A percentile compares a stretch with the other conserved stretches of the same genome.
Conservation (phyloP, 2,797 vertebrate genomes). For the Ispidina lecontei region DNA sequence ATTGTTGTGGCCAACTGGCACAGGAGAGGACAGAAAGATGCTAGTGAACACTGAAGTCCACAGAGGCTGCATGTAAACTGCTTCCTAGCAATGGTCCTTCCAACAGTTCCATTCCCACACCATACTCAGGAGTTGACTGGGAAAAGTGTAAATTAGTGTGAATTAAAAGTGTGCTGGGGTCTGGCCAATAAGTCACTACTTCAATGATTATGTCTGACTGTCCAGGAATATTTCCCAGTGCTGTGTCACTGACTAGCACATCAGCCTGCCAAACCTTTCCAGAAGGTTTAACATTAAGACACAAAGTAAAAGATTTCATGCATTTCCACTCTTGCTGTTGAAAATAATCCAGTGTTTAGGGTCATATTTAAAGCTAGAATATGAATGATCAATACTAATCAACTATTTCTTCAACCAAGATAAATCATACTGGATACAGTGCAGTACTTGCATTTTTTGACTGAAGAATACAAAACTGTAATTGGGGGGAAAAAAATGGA, state of each 20-base stretch:
- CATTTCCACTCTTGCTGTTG: neutral
- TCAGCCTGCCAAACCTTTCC: neutral
- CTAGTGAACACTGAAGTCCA: neutral
- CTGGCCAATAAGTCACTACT: neutral
- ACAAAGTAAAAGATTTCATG: neutral
- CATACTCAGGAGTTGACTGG: neutral
- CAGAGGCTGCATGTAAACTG: neutral
- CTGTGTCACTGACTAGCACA: neutral
- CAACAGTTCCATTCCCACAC: neutral
- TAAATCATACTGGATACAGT: neutral
- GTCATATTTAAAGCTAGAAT: neutral
- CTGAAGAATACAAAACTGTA: neutral
- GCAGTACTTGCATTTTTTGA: neutral
- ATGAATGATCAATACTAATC: neutral
- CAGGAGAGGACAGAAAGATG: neutral
- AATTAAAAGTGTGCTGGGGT: neutral
- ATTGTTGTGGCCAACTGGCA: neutral
- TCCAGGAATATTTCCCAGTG: neutral
- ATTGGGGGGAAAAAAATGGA: neutral
- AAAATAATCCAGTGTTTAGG: neutral
- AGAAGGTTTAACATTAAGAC: neutral
- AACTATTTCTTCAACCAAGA: neutral
- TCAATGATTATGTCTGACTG: neutral
- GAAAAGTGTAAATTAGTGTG: neutral
- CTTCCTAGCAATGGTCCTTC: neutral